Percentiles rank a stretch among this genome's conserved stretches.
These are phyloP conservation scores for Clarias platycephalus DNA, from an alignment of 2,797 vertebrate species.

Conservation along the genomic window DNA sequence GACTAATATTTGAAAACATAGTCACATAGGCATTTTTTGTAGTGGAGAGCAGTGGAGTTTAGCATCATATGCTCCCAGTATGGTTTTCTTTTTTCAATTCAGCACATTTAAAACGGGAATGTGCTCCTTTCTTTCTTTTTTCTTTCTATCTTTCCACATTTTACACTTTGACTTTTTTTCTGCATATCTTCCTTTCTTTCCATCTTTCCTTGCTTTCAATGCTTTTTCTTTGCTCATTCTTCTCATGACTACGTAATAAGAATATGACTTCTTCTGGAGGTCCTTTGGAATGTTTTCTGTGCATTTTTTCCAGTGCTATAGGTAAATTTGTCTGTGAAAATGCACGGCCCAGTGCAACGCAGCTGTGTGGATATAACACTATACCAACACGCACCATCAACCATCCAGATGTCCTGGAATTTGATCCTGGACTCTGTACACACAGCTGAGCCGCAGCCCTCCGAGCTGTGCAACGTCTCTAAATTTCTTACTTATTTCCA, in stretches of 20 bases:
- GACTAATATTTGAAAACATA: background rate
- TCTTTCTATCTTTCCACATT: background rate
- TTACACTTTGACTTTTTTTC: slow-evolving; percentile 24
- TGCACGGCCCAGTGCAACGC: slow-evolving; percentile 26
- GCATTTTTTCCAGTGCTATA: background rate
- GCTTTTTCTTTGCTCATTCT: background rate
- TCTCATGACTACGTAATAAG: background rate
- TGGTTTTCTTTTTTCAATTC: background rate
- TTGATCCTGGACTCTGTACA: slow-evolving; percentile 41
- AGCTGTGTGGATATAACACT: slow-evolving; percentile 37
- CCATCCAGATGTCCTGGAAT: slow-evolving; percentile 42
- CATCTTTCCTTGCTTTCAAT: background rate
- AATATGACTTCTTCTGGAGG: background rate
- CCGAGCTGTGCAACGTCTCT: slow-evolving; percentile 18
- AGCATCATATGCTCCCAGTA: background rate
- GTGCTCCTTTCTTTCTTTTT: background rate
- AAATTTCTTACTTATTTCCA: slow-evolving; percentile 5
- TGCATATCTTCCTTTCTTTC: slow-evolving; percentile 8
- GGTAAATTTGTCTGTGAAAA: slow-evolving; percentile 39
- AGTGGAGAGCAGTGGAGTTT: background rate
- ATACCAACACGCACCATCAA: slow-evolving; percentile 35
- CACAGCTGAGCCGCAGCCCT: slow-evolving; percentile 41
- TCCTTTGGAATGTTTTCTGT: slow-evolving; percentile 16
- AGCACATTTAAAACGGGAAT: background rate
- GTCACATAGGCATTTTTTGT: background rate